Conservation (phyloP, 2,888 invertebrate genomes). For the Drosophila suboccidentalis region DNA sequence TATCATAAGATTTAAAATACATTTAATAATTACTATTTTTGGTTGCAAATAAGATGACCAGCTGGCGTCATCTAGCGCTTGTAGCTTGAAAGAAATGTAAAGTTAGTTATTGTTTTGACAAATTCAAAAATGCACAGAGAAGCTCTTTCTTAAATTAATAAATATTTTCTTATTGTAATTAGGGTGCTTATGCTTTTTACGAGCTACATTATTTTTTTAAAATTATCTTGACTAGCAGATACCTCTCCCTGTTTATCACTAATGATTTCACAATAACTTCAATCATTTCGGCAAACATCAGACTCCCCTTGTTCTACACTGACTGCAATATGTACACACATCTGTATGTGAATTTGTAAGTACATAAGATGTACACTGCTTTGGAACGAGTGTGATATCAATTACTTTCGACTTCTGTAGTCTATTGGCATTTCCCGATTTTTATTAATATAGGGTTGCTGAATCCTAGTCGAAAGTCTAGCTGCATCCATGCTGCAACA, state of each 20-base stretch:
- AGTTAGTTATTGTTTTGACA: too few relatives aligned
- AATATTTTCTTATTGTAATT: too few relatives aligned
- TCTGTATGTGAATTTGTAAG: constrained; percentile 11
- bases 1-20: too few relatives aligned
- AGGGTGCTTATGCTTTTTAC: too few relatives aligned
- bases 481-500: constrained; percentile 47
- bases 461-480: constrained; percentile 36
- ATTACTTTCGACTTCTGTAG: constrained; percentile 45
- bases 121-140: too few relatives aligned
- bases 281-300: background rate
- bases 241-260: background rate
- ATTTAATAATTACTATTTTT: background rate
- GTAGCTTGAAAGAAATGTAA: background rate
- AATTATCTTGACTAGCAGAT: background rate
- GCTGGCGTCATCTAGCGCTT: background rate
- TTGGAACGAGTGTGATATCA: constrained; percentile 24
- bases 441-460: constrained; percentile 30
- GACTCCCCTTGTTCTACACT: background rate
- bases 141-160: too few relatives aligned
- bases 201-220: too few relatives aligned
- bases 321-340: background rate
- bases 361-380: constrained; percentile 1
- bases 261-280: background rate
- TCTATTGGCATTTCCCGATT: constrained; percentile 20
- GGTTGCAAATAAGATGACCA: background rate